Evolutionary conservation across 2,113 vertebrate species (phyloP).

Genomic region (Trichechus manatus): DNA sequence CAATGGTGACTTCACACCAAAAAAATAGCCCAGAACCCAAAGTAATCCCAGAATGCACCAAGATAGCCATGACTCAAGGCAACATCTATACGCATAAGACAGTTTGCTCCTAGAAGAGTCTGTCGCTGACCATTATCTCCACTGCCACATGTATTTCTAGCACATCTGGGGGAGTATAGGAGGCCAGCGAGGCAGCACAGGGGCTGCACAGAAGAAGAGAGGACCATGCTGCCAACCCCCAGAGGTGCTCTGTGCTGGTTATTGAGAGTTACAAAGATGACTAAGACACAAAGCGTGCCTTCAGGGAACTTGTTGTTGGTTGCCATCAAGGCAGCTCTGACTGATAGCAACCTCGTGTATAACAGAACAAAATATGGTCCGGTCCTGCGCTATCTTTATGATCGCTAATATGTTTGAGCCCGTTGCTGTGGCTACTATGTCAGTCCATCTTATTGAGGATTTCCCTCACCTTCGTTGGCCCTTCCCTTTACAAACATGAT

Average conservation of each 20-base stretch:
- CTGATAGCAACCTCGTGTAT: background rate
- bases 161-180: background rate
- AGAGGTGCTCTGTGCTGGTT: background rate
- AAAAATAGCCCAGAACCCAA: background rate
- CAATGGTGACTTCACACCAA: background rate
- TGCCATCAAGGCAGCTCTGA: background rate
- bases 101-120: background rate
- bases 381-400: background rate
- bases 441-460: background rate
- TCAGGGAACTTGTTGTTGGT: background rate
- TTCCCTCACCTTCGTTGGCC: background rate
- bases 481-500: background rate
- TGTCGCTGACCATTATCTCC: accelerated
- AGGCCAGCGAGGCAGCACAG: background rate
- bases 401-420: background rate
- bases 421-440: background rate
- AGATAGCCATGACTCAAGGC: background rate
- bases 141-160: background rate
- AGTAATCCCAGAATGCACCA: background rate
- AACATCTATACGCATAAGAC: background rate
- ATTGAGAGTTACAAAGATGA: background rate
- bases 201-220: background rate
- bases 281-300: background rate
- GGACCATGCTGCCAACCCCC: background rate
- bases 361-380: background rate